phyloP scores from a whole-genome alignment of 2,888 invertebrate species.

The Dryocosmus kuriphilus region DNA sequence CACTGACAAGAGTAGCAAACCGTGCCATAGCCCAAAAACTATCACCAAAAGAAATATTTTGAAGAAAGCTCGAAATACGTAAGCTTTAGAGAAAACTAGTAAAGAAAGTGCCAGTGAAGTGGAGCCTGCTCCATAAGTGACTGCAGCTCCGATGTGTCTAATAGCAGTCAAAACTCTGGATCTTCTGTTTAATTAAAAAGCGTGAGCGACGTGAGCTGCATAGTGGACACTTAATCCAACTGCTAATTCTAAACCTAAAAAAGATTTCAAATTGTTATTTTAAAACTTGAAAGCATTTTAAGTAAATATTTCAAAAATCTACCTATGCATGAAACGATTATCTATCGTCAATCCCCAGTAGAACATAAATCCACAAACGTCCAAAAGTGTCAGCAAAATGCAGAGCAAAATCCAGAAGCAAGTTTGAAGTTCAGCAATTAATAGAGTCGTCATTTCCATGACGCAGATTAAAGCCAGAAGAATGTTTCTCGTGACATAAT shows the following conservation, averaged over 20 bases:
- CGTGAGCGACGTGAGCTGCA: conserved; percentile 89
- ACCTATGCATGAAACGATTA: conserved; percentile 89
- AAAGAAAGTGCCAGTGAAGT: conserved; percentile 86
- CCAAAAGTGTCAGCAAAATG: conserved; percentile 85
- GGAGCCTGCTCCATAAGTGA: conserved; percentile 87
- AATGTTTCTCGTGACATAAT: conserved; percentile 88
- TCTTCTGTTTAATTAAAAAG: conserved; percentile 80
- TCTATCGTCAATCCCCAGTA: conserved; percentile 91
- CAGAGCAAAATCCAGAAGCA: conserved; percentile 89
- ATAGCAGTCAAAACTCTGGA: conserved; percentile 83
- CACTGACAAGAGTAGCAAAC: conserved; percentile 87
- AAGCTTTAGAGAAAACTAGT: conserved; percentile 85
- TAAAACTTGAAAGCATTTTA: not conserved
- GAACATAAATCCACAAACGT: conserved; percentile 88
- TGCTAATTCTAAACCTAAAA: conserved; percentile 83
- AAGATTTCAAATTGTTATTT: not conserved
- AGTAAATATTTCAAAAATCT: conserved; percentile 45
- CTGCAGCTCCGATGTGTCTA: conserved; percentile 86
- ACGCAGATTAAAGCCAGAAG: conserved; percentile 87
- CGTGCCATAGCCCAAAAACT: conserved; percentile 88
- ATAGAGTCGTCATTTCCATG: conserved; percentile 86
- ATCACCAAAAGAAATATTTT: conserved; percentile 89
- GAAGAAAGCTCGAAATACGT: conserved; percentile 87
- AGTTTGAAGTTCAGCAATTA: conserved; percentile 87
- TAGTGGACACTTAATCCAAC: conserved; percentile 92